These are phyloP conservation scores for Elymnias hypermnestra DNA, from an alignment of 1,140 invertebrate genomes.

Conservation along the genomic window DNA sequence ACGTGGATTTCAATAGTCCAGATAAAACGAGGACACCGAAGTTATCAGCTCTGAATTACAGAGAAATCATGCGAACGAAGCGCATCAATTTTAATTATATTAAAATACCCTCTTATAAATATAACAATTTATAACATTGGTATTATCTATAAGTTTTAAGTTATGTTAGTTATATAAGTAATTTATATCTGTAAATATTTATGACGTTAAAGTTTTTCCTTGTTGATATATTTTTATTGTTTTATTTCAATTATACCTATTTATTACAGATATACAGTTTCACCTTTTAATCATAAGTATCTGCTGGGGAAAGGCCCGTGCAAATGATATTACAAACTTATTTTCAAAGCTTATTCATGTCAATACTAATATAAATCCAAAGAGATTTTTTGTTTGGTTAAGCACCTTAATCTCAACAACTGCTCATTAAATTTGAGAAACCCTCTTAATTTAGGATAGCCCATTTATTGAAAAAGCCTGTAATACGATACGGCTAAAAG, in stretches of 20 bases:
- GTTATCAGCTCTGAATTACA: conserved; percentile 76
- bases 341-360: too few species aligned
- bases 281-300: too few species aligned
- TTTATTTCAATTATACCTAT: background rate
- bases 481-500: too few species aligned
- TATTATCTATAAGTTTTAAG: background rate
- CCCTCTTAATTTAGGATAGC: too few species aligned
- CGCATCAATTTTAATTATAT: conserved; percentile 41
- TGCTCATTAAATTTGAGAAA: too few species aligned
- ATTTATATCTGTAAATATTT: conserved; percentile 3
- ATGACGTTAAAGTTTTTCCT: background rate
- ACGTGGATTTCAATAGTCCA: conserved; percentile 83
- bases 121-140: conserved; percentile 22
- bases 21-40: conserved; percentile 82
- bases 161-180: background rate
- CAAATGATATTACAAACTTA: too few species aligned
- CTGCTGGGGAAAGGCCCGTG: too few species aligned
- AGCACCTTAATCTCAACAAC: too few species aligned
- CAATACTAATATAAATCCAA: too few species aligned
- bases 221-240: background rate
- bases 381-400: too few species aligned
- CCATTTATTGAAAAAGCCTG: too few species aligned
- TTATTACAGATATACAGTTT: too few species aligned
- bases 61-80: conserved; percentile 39
- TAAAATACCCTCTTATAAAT: conserved; percentile 28